Conservation (phyloP, 1,140 invertebrate species). For the Polyergus mexicanus region DNA sequence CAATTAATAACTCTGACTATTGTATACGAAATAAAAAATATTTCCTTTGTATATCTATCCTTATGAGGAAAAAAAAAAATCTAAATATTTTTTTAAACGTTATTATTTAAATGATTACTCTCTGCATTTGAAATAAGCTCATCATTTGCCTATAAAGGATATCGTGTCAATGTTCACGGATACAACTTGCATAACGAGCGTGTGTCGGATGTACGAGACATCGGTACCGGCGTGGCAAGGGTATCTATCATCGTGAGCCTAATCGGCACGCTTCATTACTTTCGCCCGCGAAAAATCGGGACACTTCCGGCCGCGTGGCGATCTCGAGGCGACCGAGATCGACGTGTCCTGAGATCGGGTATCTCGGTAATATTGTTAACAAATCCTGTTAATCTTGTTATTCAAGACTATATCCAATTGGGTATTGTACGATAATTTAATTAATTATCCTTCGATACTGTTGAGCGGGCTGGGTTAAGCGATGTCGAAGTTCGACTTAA, state of each 20-base stretch:
- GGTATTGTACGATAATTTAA: slow-evolving; percentile 30
- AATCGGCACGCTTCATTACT: slow-evolving; percentile 63
- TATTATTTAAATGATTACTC: no score
- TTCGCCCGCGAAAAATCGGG: slow-evolving; percentile 58
- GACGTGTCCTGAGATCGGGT: not conserved
- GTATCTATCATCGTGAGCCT: slow-evolving; percentile 48
- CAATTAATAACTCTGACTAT: no score
- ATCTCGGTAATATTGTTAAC: not conserved
- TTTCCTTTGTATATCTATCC: no score
- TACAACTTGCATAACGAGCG: slow-evolving; percentile 15
- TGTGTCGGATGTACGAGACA: slow-evolving; percentile 40
- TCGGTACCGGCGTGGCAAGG: not conserved
- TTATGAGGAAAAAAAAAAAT: no score
- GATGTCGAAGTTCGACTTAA: slow-evolving; percentile 37
- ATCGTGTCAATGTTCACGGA: slow-evolving; percentile 52
- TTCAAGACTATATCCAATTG: not conserved
- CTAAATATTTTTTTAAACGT: no score
- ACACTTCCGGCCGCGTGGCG: slow-evolving; percentile 26
- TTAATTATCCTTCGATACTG: slow-evolving; percentile 1
- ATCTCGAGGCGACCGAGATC: slow-evolving; percentile 24
- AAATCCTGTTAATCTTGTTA: slow-evolving; percentile 17
- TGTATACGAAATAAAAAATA: no score
- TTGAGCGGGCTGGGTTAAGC: slow-evolving; percentile 22
- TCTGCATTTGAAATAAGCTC: no score
- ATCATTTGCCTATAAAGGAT: slow-evolving; percentile 25